Evolutionary conservation across 1,140 invertebrate genomes (phyloP).

Genomic region (Drosophila azteca): DNA sequence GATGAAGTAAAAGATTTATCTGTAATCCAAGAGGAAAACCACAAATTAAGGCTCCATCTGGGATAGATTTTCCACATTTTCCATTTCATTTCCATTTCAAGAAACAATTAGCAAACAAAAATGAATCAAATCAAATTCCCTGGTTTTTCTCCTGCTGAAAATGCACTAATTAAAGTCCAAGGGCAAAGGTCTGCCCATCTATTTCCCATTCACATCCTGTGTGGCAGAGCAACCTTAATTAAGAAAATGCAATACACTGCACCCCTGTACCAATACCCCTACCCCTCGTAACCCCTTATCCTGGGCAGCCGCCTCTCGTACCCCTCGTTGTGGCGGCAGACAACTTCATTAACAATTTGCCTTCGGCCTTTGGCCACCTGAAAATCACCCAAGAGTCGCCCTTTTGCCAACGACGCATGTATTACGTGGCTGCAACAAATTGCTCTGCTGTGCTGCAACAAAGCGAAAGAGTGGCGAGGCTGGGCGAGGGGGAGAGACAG

Average conservation of each 20-base stretch:
- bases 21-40: too few species aligned
- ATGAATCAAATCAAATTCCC: too few species aligned
- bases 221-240: slow-evolving; percentile 16
- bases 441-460: slow-evolving; percentile 18
- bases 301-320: background rate
- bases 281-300: background rate
- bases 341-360: slow-evolving; percentile 59
- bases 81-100: too few species aligned
- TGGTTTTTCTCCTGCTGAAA: background rate
- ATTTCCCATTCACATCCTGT: slow-evolving; percentile 4
- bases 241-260: slow-evolving; percentile 20
- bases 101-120: too few species aligned
- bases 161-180: background rate
- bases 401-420: slow-evolving; percentile 18
- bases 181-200: slow-evolving; percentile 11
- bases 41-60: too few species aligned
- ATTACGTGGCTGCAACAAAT: slow-evolving; percentile 45
- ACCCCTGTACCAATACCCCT: background rate
- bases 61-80: too few species aligned
- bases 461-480: background rate
- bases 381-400: slow-evolving; percentile 21
- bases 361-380: slow-evolving; percentile 34
- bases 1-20: too few species aligned
- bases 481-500: background rate
- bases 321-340: slow-evolving; percentile 14